Percentiles rank a stretch among this genome's conserved stretches.
phyloP scores from a whole-genome alignment of 2,113 vertebrate genomes.

The Pipra filicauda region DNA sequence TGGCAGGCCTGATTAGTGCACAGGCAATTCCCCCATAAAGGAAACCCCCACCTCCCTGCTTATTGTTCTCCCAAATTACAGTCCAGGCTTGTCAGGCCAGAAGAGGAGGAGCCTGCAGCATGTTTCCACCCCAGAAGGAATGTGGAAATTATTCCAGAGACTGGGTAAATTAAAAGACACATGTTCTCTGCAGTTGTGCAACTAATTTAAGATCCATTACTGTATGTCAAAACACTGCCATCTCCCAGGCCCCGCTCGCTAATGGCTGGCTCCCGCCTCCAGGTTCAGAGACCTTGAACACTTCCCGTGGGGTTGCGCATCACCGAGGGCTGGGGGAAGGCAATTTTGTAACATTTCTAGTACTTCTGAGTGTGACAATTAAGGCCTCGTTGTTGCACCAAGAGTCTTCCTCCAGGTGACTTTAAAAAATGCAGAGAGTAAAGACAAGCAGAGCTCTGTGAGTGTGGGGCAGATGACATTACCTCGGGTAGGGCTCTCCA shows the following conservation, averaged over 20 bases:
- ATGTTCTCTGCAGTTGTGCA: not conserved
- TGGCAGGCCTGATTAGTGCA: not conserved
- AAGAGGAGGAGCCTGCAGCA: not conserved
- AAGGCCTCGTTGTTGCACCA: not conserved
- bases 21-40: slow-evolving; percentile 37
- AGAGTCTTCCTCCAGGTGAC: not conserved
- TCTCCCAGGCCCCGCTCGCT: not conserved
- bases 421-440: not conserved
- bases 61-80: slow-evolving; percentile 54
- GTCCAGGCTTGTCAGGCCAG: slow-evolving; percentile 16
- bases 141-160: slow-evolving; percentile 46
- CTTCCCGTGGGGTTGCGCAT: not conserved
- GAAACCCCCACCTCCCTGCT: slow-evolving; percentile 33
- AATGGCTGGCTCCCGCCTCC: not conserved
- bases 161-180: slow-evolving; percentile 40
- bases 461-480: not conserved
- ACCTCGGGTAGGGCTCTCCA: not conserved
- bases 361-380: fast-evolving
- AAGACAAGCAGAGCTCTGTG: not conserved
- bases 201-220: not conserved
- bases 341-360: not conserved
- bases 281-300: not conserved
- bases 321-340: not conserved
- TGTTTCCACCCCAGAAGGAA: slow-evolving; percentile 53
- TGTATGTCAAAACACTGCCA: not conserved